These are phyloP conservation scores for Anodontia alba DNA, from an alignment of 2,888 invertebrate genomes.

Conservation along the genomic window DNA sequence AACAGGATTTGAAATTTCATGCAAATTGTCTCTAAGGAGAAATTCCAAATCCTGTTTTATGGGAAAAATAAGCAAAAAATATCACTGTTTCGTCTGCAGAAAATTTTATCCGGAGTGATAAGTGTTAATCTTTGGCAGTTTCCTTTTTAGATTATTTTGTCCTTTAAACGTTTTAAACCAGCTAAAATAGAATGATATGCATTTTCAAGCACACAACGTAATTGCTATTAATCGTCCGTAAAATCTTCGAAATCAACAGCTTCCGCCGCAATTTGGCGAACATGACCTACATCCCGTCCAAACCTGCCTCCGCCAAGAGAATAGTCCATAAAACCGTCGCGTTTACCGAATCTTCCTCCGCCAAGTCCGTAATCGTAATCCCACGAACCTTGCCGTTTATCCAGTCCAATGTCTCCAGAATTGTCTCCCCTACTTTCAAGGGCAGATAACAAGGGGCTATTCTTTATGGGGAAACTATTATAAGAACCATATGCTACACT, in stretches of 20 bases:
- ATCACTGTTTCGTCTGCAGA: no score
- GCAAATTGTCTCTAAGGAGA: no score
- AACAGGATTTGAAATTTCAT: no score
- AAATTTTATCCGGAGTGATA: no score
- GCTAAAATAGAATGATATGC: no score
- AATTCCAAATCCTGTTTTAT: no score
- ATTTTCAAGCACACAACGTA: no score
- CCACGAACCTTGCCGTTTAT: constrained; percentile 81
- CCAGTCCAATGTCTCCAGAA: constrained; percentile 47
- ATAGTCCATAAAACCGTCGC: constrained; percentile 73
- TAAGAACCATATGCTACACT: not conserved
- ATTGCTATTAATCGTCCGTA: not conserved
- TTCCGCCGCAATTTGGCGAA: constrained; percentile 62
- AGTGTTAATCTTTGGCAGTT: no score
- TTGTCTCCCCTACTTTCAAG: constrained; percentile 34
- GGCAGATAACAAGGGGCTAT: constrained; percentile 41
- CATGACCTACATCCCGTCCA: constrained; percentile 80
- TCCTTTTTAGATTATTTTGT: no score
- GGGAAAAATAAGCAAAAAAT: no score
- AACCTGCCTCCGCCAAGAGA: constrained; percentile 81
- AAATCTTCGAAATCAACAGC: constrained; percentile 37
- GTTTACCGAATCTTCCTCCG: constrained; percentile 82
- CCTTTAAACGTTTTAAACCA: no score
- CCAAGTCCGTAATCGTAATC: constrained; percentile 83
- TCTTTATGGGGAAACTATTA: not conserved